Conservation (phyloP, 1,140 invertebrate genomes). For the Rhopalosiphum maidis region DNA sequence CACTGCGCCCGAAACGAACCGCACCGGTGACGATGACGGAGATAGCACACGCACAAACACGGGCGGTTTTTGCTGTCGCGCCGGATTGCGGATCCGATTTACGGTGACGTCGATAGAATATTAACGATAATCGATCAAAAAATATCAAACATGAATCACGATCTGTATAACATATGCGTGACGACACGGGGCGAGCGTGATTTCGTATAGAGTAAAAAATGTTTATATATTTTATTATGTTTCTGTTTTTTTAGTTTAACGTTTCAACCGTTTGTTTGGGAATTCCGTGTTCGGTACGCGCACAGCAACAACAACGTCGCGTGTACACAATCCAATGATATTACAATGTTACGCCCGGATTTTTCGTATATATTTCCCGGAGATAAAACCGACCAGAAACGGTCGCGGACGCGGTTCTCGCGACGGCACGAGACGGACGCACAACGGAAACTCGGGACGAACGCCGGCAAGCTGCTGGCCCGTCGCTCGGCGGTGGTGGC, state of each 20-base stretch:
- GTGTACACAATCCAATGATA: not conserved
- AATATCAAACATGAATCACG: too few species aligned
- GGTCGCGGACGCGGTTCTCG: slow-evolving; percentile 20
- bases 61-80: too few species aligned
- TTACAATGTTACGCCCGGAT: not conserved
- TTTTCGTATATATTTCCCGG: not conserved
- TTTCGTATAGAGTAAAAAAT: too few species aligned
- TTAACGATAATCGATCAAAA: too few species aligned
- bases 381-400: not conserved
- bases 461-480: slow-evolving; percentile 54
- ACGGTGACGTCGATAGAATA: not conserved
- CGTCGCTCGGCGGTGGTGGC: not conserved
- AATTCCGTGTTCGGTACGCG: too few species aligned
- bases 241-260: not conserved
- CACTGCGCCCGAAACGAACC: not conserved
- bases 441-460: slow-evolving; percentile 53
- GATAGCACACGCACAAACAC: not conserved
- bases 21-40: not conserved
- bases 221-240: too few species aligned
- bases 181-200: too few species aligned
- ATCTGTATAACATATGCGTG: too few species aligned
- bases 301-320: not conserved
- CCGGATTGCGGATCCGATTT: too few species aligned
- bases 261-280: not conserved
- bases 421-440: slow-evolving; percentile 39